Base-by-base conservation (phyloP, 2,888 invertebrate species). In the Meghimatium bilineatum region DNA sequence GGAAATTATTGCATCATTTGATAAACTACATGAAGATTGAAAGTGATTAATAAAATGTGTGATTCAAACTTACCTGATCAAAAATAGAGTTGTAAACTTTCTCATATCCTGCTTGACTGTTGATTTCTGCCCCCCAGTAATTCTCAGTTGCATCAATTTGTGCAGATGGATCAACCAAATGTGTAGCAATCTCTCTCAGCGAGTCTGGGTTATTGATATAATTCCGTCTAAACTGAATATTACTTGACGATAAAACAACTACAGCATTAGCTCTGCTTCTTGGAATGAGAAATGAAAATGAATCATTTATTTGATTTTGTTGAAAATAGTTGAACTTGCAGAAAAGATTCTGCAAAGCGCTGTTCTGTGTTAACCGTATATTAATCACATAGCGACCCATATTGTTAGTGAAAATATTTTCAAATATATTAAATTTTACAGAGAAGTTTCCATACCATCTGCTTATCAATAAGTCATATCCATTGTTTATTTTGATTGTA, bases 171-270 rank as follows among this genome's bases (percentile, higher is more conserved):
- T 99, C 98, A 91, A 96, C 96, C 34, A 99, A 95, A 91, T 99
- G 99, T 0, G 98, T 98, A 0, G 98, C 98, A 75, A 99, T 96
- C 94, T 99, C 99, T 93, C 98, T 98, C 82, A 96, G 95, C 0
- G 99, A 98, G 87, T 96, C 96, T 1, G 96, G 96, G 94, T 99
- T 99, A 60, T 87, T 76, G 63, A 99, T 95, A 85, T 97, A 97
- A 93, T 99, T 99, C 85, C 99, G 95, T 89, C 95, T 97, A 2
- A 99, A 95, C 74, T 96, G 95, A 0, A 98, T 96, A 92, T 99
- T 99, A 91, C 96, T 96, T 0, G 98, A 98, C 0, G 97, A 97
- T 34, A 99, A 95, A 0, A 98, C 97, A 63, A 99, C 95, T 0
- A 97, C 96, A 0, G 99, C 99, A 1, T 98, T 97, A 0, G 99